Percentiles rank a stretch among this genome's conserved stretches.
These are phyloP conservation scores for Sus cebifrons DNA, from an alignment of 2,797 vertebrate species.

Conservation along the genomic window DNA sequence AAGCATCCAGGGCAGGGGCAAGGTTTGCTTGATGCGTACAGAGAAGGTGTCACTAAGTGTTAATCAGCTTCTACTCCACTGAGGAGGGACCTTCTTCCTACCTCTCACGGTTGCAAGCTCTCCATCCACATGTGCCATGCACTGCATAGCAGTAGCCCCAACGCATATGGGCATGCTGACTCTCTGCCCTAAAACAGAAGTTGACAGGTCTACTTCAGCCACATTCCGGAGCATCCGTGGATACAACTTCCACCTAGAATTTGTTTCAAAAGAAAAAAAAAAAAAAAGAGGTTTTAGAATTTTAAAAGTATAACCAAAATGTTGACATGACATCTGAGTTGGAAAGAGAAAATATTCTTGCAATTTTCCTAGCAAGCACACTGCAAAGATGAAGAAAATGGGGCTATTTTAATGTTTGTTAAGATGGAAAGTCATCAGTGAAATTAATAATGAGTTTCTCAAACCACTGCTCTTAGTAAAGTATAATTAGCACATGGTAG, in stretches of 20 bases:
- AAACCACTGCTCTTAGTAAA: not conserved
- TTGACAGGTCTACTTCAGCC: constrained; percentile 93
- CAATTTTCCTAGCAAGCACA: not conserved
- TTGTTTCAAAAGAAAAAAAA: not conserved
- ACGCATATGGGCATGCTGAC: constrained; percentile 95
- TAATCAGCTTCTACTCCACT: not conserved
- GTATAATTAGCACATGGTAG: not conserved
- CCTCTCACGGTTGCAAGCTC: constrained; percentile 95
- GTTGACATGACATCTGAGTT: not conserved
- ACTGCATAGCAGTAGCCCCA: constrained; percentile 96
- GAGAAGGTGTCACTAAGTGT: not conserved
- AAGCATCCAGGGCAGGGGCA: not conserved
- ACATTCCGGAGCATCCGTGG: constrained; percentile 95
- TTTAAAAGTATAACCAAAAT: constrained; percentile 37
- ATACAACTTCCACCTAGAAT: constrained; percentile 93
- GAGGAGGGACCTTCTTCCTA: constrained; percentile 77
- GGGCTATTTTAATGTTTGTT: not conserved
- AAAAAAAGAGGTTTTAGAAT: not conserved
- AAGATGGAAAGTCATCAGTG: not conserved
- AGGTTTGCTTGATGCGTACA: not conserved
- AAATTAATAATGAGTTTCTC: not conserved
- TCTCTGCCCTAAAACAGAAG: constrained; percentile 92
- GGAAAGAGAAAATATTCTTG: not conserved
- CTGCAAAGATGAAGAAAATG: not conserved
- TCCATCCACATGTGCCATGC: constrained; percentile 96